Percentiles rank a stretch among this genome's conserved stretches.
These are phyloP conservation scores for Caenorhabditis zanzibari DNA, from an alignment of 2,888 invertebrate genomes.

Conservation along the genomic window DNA sequence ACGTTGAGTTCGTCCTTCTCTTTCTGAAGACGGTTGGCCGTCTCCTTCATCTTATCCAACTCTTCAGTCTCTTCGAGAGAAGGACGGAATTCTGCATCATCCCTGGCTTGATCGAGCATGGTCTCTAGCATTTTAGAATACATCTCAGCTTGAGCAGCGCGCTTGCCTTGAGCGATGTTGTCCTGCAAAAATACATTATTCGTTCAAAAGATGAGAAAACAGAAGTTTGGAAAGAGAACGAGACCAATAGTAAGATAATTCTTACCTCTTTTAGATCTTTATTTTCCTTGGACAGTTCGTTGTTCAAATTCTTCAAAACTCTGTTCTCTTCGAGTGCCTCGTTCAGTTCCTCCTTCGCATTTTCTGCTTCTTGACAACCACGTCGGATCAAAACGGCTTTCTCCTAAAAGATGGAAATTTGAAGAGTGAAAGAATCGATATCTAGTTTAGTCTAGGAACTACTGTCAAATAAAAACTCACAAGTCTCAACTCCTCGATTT, in stretches of 20 bases:
- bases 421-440: too few species aligned
- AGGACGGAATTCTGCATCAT: neutral
- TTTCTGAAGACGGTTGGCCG: neutral
- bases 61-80: neutral
- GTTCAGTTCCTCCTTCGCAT: neutral
- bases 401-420: too few species aligned
- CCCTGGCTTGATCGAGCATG: constrained; percentile 22
- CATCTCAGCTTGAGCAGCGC: neutral
- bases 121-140: constrained; percentile 5
- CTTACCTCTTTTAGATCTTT: neutral
- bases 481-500: neutral
- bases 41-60: neutral
- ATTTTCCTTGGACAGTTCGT: neutral
- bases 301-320: neutral
- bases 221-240: too few species aligned
- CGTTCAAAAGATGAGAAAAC: too few species aligned
- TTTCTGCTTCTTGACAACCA: neutral
- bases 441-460: too few species aligned
- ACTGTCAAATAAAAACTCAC: neutral
- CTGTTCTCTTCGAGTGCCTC: neutral
- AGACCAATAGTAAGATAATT: too few species aligned
- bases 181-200: constrained; percentile 18
- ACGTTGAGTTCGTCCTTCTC: constrained; percentile 21
- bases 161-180: neutral
- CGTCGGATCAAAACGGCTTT: too few species aligned